Conservation (phyloP, 2,797 vertebrate genomes). For the Phrynocephalus guinanensis region DNA sequence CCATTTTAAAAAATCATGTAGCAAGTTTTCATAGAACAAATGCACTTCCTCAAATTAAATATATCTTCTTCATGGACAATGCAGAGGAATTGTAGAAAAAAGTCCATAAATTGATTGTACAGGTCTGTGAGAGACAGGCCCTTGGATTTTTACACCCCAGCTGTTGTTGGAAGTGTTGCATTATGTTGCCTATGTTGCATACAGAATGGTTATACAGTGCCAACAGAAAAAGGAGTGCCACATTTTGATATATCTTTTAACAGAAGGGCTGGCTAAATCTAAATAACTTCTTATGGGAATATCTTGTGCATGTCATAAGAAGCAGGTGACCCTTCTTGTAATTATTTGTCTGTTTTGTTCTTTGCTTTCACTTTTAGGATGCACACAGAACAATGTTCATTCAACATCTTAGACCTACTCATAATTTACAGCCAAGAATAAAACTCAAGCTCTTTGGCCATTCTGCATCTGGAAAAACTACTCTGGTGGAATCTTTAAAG, state of each 20-base stretch:
- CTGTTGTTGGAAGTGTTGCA: too few relatives aligned
- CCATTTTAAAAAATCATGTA: too few relatives aligned
- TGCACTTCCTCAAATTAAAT: too few relatives aligned
- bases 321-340: not conserved
- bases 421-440: conserved; percentile 87
- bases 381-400: conserved; percentile 89
- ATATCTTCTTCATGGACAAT: too few relatives aligned
- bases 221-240: not conserved
- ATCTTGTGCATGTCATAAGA: not conserved
- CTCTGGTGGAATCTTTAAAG: conserved; percentile 93
- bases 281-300: not conserved
- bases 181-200: not conserved
- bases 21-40: too few relatives aligned
- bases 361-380: conserved; percentile 80
- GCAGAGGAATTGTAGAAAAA: too few relatives aligned
- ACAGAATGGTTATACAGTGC: not conserved
- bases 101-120: too few relatives aligned
- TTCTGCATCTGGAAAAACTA: conserved; percentile 89
- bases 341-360: conserved; percentile 16
- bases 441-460: conserved; percentile 96
- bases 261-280: too few relatives aligned
- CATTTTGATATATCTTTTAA: not conserved
- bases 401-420: conserved; percentile 91
- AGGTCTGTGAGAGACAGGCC: too few relatives aligned
- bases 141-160: too few relatives aligned